Evolutionary conservation across 2,797 vertebrate species (phyloP), one percentile per base, ranked within the genome.

Genomic region (Oreonectes daqikongensis): DNA sequence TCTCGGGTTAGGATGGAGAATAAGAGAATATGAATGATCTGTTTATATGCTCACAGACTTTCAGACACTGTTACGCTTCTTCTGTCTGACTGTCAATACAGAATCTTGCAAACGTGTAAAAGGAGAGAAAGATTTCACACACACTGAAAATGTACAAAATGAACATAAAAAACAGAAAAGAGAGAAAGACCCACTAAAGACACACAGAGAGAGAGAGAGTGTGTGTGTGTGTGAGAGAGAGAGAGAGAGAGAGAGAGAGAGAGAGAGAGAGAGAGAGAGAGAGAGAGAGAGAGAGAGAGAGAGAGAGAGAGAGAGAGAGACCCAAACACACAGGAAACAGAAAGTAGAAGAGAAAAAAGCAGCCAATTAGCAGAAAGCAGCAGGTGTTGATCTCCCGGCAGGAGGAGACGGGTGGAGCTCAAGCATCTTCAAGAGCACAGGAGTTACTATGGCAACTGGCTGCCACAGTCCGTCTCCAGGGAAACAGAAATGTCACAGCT

Each of bases 361-460:
- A 90, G 88, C 89, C 90, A 93, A 94, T 93, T 94, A 94, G 88
- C 89, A 90, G 85, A 79, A 90, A 92, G 88, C 91, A 93, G 92
- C 91, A 93, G 91, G 91, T 93, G 91, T 89, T 88, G 85, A 84
- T 78, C 85, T 80, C 77, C 26, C 73, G 85, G 85, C 84, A 69
- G 75, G 77, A 72, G 74, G 83, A 84, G 84, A 81, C 81, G 83
- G 81, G 84, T 85, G 83, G 86, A 79, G 84, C 89, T 90, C 88
- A 89, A 86, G 80, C 85, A 89, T 88, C 88, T 92, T 91, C 91
- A 93, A 93, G 91, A 90, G 90, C 90, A 92, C 69, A 85, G 87
- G 84, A 85, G 95, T 97, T 96, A 93, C 95, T 91, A 95, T 93
- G 89, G 94, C 92, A 95, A 96, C 95, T 83, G 82, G 89, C 93